phyloP scores from a whole-genome alignment of 2,797 vertebrate genomes.

The Mormyrus proboscirostris region DNA sequence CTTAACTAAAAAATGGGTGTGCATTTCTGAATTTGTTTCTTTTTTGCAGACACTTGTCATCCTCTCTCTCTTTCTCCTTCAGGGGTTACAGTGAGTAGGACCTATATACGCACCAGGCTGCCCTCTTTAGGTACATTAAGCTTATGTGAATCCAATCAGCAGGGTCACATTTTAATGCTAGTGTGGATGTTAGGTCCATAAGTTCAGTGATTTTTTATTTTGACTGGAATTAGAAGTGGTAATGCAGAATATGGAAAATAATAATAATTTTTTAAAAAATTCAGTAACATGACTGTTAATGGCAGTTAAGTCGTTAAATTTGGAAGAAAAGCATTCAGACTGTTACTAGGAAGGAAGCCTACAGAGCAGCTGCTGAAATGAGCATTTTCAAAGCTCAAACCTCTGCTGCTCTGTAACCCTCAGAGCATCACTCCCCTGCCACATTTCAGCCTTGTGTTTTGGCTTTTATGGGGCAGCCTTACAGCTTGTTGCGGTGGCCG shows the following conservation, averaged over 20 bases:
- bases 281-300: neutral
- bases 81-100: conserved; percentile 50
- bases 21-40: neutral
- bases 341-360: neutral
- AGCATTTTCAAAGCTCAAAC: neutral
- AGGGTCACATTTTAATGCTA: neutral
- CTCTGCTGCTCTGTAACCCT: neutral
- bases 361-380: neutral
- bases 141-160: conserved; percentile 39
- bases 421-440: neutral
- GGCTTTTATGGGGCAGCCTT: neutral
- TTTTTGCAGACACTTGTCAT: conserved; percentile 15
- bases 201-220: neutral
- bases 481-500: neutral
- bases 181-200: neutral
- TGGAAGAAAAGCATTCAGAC: conserved; percentile 2
- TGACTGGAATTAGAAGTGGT: neutral
- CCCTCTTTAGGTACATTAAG: conserved; percentile 55
- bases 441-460: neutral
- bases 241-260: neutral
- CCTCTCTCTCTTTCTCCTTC: conserved; percentile 37
- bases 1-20: neutral
- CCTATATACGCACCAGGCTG: conserved; percentile 56
- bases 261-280: neutral
- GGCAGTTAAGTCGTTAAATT: neutral